Evolutionary conservation across 2,888 invertebrate genomes (phyloP).

Genomic region (Hoplodrina blanda): DNA sequence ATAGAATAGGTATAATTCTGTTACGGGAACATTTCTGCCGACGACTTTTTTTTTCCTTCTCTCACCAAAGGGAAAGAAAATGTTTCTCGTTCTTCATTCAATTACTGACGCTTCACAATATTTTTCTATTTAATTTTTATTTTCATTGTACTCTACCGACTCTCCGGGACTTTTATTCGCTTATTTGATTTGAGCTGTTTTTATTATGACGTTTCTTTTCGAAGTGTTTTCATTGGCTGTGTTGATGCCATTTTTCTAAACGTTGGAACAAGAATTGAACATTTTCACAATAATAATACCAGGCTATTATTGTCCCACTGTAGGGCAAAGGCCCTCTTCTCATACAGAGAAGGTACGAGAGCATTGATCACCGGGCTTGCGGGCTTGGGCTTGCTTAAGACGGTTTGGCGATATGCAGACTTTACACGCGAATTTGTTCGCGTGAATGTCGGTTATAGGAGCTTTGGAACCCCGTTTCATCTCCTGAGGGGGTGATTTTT

Average conservation of each 20-base stretch:
- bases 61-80: conserved; percentile 66
- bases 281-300: no score
- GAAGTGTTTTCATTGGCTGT: conserved; percentile 45
- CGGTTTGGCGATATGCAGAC: no score
- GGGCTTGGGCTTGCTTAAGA: no score
- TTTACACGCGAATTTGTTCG: no score
- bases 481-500: no score
- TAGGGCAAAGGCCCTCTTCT: no score
- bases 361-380: no score
- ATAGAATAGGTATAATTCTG: conserved; percentile 86
- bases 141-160: conserved; percentile 80
- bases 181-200: conserved; percentile 77
- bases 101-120: conserved; percentile 86
- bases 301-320: no score
- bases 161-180: conserved; percentile 71
- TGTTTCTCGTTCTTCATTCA: conserved; percentile 80
- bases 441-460: no score
- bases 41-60: conserved; percentile 71
- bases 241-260: conserved; percentile 9
- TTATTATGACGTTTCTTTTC: conserved; percentile 55
- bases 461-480: no score
- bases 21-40: conserved; percentile 78
- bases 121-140: conserved; percentile 87
- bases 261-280: neutral
- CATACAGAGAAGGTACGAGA: no score